A percentile compares a stretch with the other conserved stretches of the same genome.
phyloP scores from a whole-genome alignment of 2,888 invertebrate species.

The Dynastes maya region DNA sequence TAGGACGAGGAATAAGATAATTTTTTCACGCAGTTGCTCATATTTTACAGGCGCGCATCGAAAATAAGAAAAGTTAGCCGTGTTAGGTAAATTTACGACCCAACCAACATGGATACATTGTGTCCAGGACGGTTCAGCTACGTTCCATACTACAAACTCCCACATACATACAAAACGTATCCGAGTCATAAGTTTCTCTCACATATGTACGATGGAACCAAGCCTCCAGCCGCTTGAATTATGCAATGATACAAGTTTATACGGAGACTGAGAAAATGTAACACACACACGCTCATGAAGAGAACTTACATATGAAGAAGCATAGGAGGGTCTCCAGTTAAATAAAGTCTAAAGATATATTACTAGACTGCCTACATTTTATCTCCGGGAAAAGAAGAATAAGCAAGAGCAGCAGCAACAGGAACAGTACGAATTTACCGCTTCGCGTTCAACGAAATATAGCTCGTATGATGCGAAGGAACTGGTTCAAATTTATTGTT shows the following conservation, averaged over 20 bases:
- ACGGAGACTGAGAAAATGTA: conserved; percentile 29
- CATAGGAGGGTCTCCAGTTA: conserved; percentile 21
- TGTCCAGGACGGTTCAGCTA: conserved; percentile 11
- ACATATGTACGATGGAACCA: conserved; percentile 14
- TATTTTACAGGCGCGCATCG: conserved; percentile 18
- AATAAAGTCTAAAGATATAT: conserved; percentile 46
- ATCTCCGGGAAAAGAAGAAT: conserved; percentile 33
- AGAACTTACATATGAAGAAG: neutral
- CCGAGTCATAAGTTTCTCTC: neutral
- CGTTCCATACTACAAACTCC: neutral
- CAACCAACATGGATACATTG: conserved; percentile 20
- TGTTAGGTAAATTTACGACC: conserved; percentile 25
- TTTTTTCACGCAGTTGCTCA: no score
- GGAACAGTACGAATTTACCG: conserved; percentile 26
- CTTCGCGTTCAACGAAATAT: conserved; percentile 35
- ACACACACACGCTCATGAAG: neutral
- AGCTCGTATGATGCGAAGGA: conserved; percentile 36
- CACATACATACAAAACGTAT: neutral
- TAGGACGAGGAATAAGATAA: no score
- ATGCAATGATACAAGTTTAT: conserved; percentile 38
- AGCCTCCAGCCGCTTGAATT: conserved; percentile 29
- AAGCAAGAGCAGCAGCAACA: conserved; percentile 15
- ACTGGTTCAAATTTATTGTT: conserved; percentile 41
- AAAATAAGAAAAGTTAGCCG: conserved; percentile 29
- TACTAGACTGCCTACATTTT: conserved; percentile 41